phyloP scores from a whole-genome alignment of 2,797 vertebrate species.

The Otolemur crassicaudatus region DNA sequence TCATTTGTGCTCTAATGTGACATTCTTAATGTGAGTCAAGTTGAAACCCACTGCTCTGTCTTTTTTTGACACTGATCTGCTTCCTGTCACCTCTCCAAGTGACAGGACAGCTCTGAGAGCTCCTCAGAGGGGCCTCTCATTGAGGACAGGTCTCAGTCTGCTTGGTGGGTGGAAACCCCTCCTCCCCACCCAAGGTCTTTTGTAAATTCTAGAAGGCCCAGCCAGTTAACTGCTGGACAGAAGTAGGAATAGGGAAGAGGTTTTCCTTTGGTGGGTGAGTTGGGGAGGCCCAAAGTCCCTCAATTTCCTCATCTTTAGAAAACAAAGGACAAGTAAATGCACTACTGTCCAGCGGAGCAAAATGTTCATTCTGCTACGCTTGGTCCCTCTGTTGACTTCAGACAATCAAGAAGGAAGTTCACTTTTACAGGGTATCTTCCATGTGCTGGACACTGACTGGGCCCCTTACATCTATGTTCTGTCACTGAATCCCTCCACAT shows the following conservation, averaged over 20 bases:
- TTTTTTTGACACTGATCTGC: slow-evolving; percentile 74
- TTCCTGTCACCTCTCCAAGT: slow-evolving; percentile 27
- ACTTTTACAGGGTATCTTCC: not conserved
- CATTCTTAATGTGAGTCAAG: slow-evolving; percentile 71
- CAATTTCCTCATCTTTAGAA: not conserved
- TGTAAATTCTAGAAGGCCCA: not conserved
- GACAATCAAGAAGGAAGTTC: not conserved
- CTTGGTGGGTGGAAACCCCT: not conserved
- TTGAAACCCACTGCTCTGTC: slow-evolving; percentile 71
- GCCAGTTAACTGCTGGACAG: not conserved
- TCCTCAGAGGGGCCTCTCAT: not conserved
- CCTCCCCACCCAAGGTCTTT: not conserved
- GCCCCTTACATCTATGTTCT: not conserved
- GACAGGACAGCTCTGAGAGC: slow-evolving; percentile 23
- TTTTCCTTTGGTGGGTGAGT: not conserved
- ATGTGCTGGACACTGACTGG: accelerated
- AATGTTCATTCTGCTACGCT: not conserved
- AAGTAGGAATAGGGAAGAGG: not conserved
- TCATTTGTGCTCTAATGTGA: slow-evolving; percentile 72
- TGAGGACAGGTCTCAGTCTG: not conserved
- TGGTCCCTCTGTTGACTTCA: not conserved
- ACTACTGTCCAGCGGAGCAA: not conserved
- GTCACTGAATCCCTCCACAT: not conserved
- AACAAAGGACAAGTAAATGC: not conserved
- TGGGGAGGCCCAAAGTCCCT: not conserved